Evolutionary conservation across 2,797 vertebrate genomes (phyloP).

Genomic region (Onychomys torridus): DNA sequence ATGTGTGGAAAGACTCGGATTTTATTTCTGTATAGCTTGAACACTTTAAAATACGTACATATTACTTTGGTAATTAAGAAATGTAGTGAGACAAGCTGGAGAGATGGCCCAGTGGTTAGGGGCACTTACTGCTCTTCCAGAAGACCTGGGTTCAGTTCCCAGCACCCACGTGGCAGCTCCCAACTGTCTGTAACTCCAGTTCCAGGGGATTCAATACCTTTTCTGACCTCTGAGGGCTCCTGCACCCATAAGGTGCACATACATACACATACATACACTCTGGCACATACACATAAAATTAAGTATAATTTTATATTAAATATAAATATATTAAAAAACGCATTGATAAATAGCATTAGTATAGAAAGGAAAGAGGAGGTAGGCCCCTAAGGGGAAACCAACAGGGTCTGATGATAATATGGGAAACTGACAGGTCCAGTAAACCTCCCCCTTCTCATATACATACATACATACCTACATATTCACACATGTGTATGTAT

Average conservation of each 20-base stretch:
- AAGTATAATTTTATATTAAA: neutral
- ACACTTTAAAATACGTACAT: slow-evolving; percentile 30
- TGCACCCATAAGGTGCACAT: neutral
- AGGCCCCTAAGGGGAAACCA: slow-evolving; percentile 41
- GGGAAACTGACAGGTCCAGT: neutral
- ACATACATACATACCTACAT: neutral
- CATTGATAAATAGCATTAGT: slow-evolving; percentile 12
- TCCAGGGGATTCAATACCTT: too few species aligned
- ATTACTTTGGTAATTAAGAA: slow-evolving; percentile 60
- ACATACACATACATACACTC: neutral
- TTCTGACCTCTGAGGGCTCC: neutral
- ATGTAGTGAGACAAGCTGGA: neutral
- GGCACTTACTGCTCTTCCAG: neutral
- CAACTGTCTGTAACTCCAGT: neutral
- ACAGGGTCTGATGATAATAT: slow-evolving; percentile 11
- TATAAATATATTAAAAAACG: neutral
- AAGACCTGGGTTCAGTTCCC: neutral
- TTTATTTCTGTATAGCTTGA: slow-evolving; percentile 51
- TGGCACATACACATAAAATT: neutral
- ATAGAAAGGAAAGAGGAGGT: slow-evolving; percentile 38
- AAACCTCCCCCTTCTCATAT: neutral
- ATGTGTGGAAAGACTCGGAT: slow-evolving; percentile 4
- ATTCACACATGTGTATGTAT: neutral
- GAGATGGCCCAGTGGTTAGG: neutral
- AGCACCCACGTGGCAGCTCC: neutral